Evolutionary conservation across 2,797 vertebrate species (phyloP).

Genomic region (Lutjanus campechanus): DNA sequence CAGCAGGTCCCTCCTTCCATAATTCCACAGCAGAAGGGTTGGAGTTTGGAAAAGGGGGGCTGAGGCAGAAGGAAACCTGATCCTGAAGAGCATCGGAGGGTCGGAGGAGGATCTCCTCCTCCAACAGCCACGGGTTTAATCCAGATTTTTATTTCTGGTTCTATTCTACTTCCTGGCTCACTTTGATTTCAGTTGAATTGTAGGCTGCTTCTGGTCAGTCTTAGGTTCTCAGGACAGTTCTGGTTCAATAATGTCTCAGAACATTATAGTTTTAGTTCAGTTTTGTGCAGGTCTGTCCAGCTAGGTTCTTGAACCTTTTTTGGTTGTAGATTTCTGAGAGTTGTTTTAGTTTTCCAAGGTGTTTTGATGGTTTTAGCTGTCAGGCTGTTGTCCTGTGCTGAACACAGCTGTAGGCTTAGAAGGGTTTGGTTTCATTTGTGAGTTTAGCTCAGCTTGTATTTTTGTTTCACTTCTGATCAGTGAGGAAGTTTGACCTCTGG

Average conservation of each 20-base stretch:
- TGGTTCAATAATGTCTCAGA: neutral
- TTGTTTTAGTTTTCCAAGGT: conserved; percentile 8
- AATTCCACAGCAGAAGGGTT: conserved; percentile 65
- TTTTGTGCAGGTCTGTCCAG: neutral
- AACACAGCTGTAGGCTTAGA: conserved; percentile 20
- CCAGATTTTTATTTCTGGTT: conserved; percentile 58
- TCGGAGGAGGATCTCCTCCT: conserved; percentile 71
- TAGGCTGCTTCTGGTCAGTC: conserved; percentile 2
- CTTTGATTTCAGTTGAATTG: conserved; percentile 31
- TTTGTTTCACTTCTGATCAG: conserved; percentile 1
- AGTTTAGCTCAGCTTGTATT: conserved; percentile 28
- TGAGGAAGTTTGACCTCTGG: neutral
- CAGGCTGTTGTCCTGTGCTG: conserved; percentile 30
- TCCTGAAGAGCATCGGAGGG: conserved; percentile 67
- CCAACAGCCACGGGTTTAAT: conserved; percentile 51
- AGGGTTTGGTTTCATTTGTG: conserved; percentile 2
- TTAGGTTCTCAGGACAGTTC: neutral
- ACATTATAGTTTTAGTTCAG: neutral
- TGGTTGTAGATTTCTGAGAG: neutral
- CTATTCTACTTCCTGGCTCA: conserved; percentile 58
- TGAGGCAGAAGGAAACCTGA: conserved; percentile 73
- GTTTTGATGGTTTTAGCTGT: conserved; percentile 24
- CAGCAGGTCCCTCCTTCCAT: conserved; percentile 83
- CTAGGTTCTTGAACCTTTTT: neutral
- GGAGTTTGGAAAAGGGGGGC: conserved; percentile 75